Base-by-base conservation (phyloP, 2,797 vertebrate genomes). In the Carcharodon carcharias region DNA sequence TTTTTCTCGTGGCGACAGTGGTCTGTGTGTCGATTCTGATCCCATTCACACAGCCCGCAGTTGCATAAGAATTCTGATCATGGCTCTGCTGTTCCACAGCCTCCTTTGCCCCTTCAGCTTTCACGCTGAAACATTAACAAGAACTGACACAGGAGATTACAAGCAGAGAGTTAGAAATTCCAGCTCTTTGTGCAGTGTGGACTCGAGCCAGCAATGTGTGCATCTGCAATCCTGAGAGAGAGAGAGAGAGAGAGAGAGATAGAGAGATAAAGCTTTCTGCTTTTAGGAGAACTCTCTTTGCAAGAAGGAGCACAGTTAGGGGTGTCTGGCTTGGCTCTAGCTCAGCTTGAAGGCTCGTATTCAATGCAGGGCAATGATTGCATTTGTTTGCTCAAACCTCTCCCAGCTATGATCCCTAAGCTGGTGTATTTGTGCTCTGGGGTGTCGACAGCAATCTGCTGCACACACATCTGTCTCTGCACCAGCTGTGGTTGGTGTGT, bases 141-240 rank as follows among this genome's bases (percentile, higher is more conserved):
- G 98, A 98, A 98, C 99, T 99, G 99, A 99, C 99, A 99, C 98
- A 98, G 97, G 98, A 99, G 99, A 99, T 99, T 99, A 99, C 98
- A 98, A 98, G 98, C 99, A 99, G 99, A 99, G 99, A 99, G 98
- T 98, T 99, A 98, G 99, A 99, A 95, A 99, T 99, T 99, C 98
- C 97, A 98, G 98, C 98, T 98, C 98, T 99, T 99, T 99, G 99
- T 99, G 98, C 98, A 98, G 98, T 97, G 98, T 99, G 99, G 99
- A 99, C 98, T 97, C 97, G 97, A 98, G 99, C 99, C 99, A 99
- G 99, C 98, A 3, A 69, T 95, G 69, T 71, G 11, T 16, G 97
- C 98, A 98, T 98, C 98, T 97, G 98, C 98, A 98, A 98, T 99
- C 98, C 98, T 98, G 98, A 98, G 97, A 97, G 67, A 93, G 67